A percentile compares a stretch with the other conserved stretches of the same genome.
phyloP scores from a whole-genome alignment of 2,113 vertebrate genomes.

The Muntiacus muntjak region DNA sequence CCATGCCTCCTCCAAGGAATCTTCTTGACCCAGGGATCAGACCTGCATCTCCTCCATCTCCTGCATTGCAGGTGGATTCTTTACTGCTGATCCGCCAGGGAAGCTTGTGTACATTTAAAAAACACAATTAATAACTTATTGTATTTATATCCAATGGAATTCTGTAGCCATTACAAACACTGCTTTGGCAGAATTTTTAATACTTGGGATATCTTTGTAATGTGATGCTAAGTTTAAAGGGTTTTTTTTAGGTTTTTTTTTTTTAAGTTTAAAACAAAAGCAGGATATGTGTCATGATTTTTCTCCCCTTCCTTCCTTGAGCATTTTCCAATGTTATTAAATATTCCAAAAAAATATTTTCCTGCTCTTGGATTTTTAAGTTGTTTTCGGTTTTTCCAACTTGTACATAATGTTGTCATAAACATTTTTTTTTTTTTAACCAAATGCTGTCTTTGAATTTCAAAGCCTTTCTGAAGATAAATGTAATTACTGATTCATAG shows the following conservation, averaged over 20 bases:
- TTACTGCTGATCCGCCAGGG: background rate
- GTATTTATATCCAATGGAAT: background rate
- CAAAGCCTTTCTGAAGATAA: background rate
- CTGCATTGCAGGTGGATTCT: background rate
- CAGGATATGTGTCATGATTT: background rate
- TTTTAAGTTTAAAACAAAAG: background rate
- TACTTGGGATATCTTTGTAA: background rate
- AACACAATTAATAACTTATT: background rate
- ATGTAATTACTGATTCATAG: slow-evolving; percentile 4
- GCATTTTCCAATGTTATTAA: slow-evolving; percentile 25
- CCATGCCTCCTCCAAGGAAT: background rate
- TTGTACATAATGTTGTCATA: slow-evolving; percentile 22
- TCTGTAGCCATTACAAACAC: background rate
- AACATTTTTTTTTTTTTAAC: background rate
- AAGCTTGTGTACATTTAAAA: background rate
- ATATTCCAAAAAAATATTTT: background rate
- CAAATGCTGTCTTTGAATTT: slow-evolving; percentile 2
- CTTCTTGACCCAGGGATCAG: background rate
- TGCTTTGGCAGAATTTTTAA: background rate
- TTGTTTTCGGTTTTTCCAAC: slow-evolving; percentile 10
- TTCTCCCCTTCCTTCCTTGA: background rate
- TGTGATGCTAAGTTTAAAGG: background rate
- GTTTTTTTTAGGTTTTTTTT: background rate
- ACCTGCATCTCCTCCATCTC: background rate
- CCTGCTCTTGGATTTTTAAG: background rate